Evolutionary conservation across 2,888 invertebrate species (phyloP).

Genomic region (Lottia gigantea): DNA sequence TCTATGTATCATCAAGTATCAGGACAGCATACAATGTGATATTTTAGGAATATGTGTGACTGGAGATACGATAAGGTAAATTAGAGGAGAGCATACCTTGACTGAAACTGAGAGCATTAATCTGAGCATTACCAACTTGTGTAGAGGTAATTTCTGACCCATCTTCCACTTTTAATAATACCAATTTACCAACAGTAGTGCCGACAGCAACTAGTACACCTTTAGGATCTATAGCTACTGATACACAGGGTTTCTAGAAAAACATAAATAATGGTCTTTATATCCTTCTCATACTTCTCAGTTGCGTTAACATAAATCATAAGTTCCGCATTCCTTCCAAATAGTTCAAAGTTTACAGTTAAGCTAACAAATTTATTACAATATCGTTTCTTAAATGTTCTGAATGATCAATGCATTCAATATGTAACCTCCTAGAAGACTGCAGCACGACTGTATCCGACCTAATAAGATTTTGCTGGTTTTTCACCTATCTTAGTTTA

Average conservation of each 20-base stretch:
- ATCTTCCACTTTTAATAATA: conserved; percentile 86
- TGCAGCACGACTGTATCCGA: too few relatives aligned
- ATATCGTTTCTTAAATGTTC: too few relatives aligned
- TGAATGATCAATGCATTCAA: too few relatives aligned
- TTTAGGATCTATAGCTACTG: conserved; percentile 87
- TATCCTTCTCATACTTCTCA: too few relatives aligned
- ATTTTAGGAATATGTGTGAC: neutral
- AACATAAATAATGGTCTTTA: neutral
- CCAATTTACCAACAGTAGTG: conserved; percentile 88
- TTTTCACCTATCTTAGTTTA: too few relatives aligned
- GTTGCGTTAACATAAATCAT: too few relatives aligned
- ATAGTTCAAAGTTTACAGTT: too few relatives aligned
- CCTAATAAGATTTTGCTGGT: too few relatives aligned
- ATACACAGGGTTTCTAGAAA: conserved; percentile 85
- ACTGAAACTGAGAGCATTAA: conserved; percentile 88
- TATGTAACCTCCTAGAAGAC: too few relatives aligned
- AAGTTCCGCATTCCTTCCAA: too few relatives aligned
- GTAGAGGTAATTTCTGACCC: conserved; percentile 87
- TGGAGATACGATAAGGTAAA: conserved; percentile 27
- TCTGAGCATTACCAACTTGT: conserved; percentile 86
- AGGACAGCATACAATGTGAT: neutral
- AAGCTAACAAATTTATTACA: too few relatives aligned
- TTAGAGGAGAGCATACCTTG: conserved; percentile 74
- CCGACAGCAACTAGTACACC: conserved; percentile 89
- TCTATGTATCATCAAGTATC: too few relatives aligned